These are phyloP conservation scores for Pterophyllum scalare DNA, from an alignment of 2,113 vertebrate genomes.

Conservation along the genomic window DNA sequence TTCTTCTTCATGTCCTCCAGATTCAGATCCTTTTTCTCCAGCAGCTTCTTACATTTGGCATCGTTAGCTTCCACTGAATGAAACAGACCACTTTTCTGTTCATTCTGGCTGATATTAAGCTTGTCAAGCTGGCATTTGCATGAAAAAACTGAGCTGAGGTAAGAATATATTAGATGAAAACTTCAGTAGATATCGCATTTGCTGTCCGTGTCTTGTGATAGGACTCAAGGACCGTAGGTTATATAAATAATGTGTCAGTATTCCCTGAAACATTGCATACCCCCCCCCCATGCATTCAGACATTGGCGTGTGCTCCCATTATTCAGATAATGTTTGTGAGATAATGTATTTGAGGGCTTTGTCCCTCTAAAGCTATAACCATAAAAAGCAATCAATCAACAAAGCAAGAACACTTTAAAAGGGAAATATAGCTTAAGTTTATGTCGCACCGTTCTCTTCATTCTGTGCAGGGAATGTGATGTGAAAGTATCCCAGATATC, in stretches of 20 bases:
- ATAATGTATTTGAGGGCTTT: no score
- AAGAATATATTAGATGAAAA: not conserved
- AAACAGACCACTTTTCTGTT: slow-evolving; percentile 1
- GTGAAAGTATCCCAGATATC: not conserved
- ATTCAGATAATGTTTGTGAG: not conserved
- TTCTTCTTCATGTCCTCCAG: slow-evolving; percentile 85
- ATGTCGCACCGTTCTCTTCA: no score
- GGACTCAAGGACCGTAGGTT: not conserved
- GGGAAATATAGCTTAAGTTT: no score
- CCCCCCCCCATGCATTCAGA: not conserved
- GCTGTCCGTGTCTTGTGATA: not conserved
- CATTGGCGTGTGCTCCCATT: not conserved
- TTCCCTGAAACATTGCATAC: not conserved
- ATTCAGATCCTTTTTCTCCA: slow-evolving; percentile 82
- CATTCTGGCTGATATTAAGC: no score
- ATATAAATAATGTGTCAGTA: not conserved
- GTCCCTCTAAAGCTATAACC: no score
- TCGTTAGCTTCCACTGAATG: slow-evolving; percentile 85
- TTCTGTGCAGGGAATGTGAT: not conserved
- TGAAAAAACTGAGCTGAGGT: not conserved
- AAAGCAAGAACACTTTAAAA: no score
- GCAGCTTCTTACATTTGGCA: slow-evolving; percentile 76
- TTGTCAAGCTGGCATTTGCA: not conserved
- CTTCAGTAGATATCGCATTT: not conserved
- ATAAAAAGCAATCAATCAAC: no score